A percentile compares a stretch with the other conserved stretches of the same genome.
phyloP scores from a whole-genome alignment of 2,888 invertebrate genomes.

The Cephus pulcher region DNA sequence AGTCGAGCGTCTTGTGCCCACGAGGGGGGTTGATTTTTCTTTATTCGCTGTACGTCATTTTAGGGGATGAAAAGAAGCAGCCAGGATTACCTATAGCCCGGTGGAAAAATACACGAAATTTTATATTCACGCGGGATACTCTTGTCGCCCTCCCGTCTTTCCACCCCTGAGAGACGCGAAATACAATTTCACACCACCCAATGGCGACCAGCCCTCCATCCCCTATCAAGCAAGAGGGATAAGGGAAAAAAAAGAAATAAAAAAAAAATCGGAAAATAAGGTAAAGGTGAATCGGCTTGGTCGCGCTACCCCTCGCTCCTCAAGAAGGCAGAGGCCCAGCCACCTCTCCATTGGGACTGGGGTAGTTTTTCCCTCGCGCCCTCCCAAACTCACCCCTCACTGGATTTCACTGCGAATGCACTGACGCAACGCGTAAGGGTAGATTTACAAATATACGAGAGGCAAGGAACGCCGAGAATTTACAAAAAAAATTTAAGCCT shows the following conservation, averaged over 20 bases:
- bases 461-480: conserved; percentile 35
- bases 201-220: background rate
- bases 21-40: background rate
- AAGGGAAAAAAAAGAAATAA: background rate
- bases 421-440: conserved; percentile 20
- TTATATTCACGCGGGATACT: conserved; percentile 28
- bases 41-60: conserved; percentile 8
- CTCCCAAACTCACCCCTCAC: conserved; percentile 23
- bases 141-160: background rate
- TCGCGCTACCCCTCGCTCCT: background rate
- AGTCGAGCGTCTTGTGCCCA: background rate
- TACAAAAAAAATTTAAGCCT: conserved; percentile 43
- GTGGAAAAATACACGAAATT: conserved; percentile 37
- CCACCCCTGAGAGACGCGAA: conserved; percentile 27
- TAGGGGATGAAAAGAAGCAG: conserved; percentile 7
- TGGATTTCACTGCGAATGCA: conserved; percentile 30
- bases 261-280: conserved; percentile 1
- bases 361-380: conserved; percentile 24
- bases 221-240: background rate
- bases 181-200: conserved; percentile 44
- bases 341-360: background rate
- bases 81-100: conserved; percentile 24
- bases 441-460: conserved; percentile 33
- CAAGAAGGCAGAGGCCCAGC: background rate
- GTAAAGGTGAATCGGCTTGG: background rate